phyloP scores from a whole-genome alignment of 2,888 invertebrate species.

The Boloria selene region DNA sequence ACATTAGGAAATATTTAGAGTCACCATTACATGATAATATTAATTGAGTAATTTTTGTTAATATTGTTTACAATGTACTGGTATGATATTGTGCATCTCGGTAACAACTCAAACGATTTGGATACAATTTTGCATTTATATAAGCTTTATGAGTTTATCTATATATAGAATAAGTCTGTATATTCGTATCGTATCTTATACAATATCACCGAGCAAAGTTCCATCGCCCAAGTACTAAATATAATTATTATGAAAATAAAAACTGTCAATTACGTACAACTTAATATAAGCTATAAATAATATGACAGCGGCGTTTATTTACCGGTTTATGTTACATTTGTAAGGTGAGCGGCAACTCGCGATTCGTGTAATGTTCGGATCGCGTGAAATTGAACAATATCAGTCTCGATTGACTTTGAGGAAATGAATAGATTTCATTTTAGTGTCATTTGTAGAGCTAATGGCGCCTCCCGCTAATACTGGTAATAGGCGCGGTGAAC shows the following conservation, averaged over 20 bases:
- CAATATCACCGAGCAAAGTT: too few relatives aligned
- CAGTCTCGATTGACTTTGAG: conserved; percentile 75
- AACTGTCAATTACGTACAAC: conserved; percentile 17
- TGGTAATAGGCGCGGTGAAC: conserved; percentile 52
- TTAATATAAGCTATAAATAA: conserved; percentile 37
- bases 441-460: conserved; percentile 81
- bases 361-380: conserved; percentile 68
- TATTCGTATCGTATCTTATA: too few relatives aligned
- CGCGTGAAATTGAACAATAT: conserved; percentile 80
- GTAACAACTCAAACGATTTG: too few relatives aligned
- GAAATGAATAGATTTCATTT: conserved; percentile 83
- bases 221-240: too few relatives aligned
- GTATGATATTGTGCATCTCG: too few relatives aligned
- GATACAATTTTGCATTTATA: too few relatives aligned
- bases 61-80: too few relatives aligned
- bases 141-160: too few relatives aligned
- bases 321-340: conserved; percentile 38
- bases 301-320: conserved; percentile 36
- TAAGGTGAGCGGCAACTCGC: conserved; percentile 46
- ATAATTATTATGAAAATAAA: not conserved
- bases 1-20: too few relatives aligned
- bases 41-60: too few relatives aligned
- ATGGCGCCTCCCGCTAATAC: conserved; percentile 73
- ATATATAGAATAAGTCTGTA: too few relatives aligned
- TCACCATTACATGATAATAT: too few relatives aligned